These are phyloP conservation scores for Oxycera nigricornis DNA, from an alignment of 2,888 invertebrate species.

Conservation along the genomic window DNA sequence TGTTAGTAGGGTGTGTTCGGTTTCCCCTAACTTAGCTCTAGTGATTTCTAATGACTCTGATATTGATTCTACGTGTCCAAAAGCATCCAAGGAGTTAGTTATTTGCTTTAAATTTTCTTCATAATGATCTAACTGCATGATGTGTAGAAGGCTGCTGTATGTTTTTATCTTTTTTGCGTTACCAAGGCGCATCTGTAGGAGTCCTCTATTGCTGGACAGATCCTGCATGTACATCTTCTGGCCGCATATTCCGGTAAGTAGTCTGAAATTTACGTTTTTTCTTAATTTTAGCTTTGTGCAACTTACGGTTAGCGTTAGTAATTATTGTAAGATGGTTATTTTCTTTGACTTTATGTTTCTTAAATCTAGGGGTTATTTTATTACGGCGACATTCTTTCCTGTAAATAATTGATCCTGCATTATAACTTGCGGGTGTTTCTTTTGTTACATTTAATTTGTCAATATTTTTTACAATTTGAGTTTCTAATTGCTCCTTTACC, in stretches of 20 bases:
- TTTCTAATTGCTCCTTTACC: not conserved
- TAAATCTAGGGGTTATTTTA: not conserved
- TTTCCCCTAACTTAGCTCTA: conserved; percentile 4
- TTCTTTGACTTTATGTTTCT: not conserved
- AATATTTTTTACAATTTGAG: not conserved
- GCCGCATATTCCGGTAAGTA: not conserved
- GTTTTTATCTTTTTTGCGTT: not conserved
- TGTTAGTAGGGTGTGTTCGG: not conserved
- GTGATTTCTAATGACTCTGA: not conserved
- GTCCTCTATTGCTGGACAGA: not conserved
- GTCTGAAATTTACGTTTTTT: conserved; percentile 12
- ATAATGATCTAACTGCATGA: not conserved
- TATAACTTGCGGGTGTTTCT: too few species aligned
- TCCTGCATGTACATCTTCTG: not conserved
- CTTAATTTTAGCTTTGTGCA: conserved; percentile 5
- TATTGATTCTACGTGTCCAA: not conserved
- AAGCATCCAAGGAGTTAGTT: not conserved
- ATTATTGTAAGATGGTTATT: not conserved
- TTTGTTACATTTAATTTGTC: not conserved
- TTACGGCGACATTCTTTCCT: conserved; percentile 11
- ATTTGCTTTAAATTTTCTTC: not conserved
- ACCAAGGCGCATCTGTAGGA: not conserved
- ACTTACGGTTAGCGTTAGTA: not conserved
- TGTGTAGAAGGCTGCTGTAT: conserved; percentile 7
- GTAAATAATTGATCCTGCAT: not conserved